Base-by-base conservation (phyloP, 2,113 vertebrate genomes). In the Ameiurus melas region DNA sequence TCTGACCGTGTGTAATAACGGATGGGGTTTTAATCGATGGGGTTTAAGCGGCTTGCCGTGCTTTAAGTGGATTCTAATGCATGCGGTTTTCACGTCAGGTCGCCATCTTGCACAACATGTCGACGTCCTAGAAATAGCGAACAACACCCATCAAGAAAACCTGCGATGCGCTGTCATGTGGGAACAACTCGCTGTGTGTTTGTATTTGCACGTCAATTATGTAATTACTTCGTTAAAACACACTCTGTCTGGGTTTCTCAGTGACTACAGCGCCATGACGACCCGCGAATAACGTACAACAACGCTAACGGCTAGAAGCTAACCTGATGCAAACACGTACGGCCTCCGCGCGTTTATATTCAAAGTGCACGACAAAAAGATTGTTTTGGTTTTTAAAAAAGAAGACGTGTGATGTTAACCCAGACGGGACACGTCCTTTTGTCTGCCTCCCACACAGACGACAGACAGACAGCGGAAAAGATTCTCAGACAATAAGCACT, bases 171-270 rank as follows among this genome's bases (percentile, higher is more conserved):
- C 79, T 5, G 19, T 81, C 79, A 68, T 77, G 17, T 77, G 30
- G 39, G 55, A 83, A 82, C 83, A 39, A 60, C 55, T 53, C 16
- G 70, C 57, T 57, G 62, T 62, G 77, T 75, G 62, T 88, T 4
- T 73, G 33, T 85, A 55, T 89, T 84, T 85, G 77, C 53, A 64
- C 12, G 33, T 62, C 62, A 86, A 84, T 88, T 89, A 86, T 43
- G 30, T 87, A 88, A 89, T 84, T 89, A 75, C 60, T 88, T 77
- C 33, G 71, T 85, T 85, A 87, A 87, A 64, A 87, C 73, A 89
- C 77, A 86, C 78, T 71, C 77, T 64, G 88, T 89, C 90, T 87
- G 86, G 57, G 71, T 83, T 88, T 83, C 30, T 89, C 47, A 82
- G 60, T 80, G 83, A 83, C 39, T 87, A 36, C 53, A 58, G 71